Evolutionary conservation across 2,888 invertebrate species (phyloP).

Genomic region (Spodoptera littoralis): DNA sequence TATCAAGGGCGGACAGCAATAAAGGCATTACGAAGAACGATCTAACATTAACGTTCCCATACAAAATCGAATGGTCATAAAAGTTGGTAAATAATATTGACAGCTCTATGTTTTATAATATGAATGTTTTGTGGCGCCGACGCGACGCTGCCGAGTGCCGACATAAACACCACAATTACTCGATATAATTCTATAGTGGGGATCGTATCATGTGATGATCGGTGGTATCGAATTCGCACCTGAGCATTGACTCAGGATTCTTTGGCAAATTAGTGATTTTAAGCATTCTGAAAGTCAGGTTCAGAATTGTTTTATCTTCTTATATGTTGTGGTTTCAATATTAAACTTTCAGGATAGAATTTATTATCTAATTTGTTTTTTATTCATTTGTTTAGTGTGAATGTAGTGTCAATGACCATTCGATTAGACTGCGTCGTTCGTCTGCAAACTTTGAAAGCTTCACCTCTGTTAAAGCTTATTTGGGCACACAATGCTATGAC

Average conservation of each 20-base stretch:
- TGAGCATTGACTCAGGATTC: conserved; percentile 39
- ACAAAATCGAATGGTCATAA: conserved; percentile 59
- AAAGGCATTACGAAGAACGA: conserved; percentile 53
- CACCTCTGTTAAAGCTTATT: too few species aligned
- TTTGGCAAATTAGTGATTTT: conserved; percentile 38
- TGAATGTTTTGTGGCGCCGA: conserved; percentile 62
- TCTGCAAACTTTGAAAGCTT: too few species aligned
- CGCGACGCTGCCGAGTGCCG: conserved; percentile 46
- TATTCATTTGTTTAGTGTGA: too few species aligned
- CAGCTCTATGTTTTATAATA: conserved; percentile 57
- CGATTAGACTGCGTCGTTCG: too few species aligned
- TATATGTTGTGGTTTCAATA: too few species aligned
- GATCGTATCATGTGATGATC: conserved; percentile 41
- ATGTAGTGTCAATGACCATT: too few species aligned
- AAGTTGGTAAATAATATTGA: conserved; percentile 58
- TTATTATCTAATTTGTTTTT: too few species aligned
- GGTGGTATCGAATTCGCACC: conserved; percentile 58
- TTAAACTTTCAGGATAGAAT: too few species aligned
- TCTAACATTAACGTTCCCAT: conserved; percentile 58
- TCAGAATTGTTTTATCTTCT: too few species aligned
- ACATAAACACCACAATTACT: conserved; percentile 62
- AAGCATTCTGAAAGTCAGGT: conserved; percentile 14
- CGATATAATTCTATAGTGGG: conserved; percentile 56
- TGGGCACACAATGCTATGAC: too few species aligned
- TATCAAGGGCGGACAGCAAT: conserved; percentile 50